Evolutionary conservation across 2,113 vertebrate genomes (phyloP).

Genomic region (Bothrops jararaca): DNA sequence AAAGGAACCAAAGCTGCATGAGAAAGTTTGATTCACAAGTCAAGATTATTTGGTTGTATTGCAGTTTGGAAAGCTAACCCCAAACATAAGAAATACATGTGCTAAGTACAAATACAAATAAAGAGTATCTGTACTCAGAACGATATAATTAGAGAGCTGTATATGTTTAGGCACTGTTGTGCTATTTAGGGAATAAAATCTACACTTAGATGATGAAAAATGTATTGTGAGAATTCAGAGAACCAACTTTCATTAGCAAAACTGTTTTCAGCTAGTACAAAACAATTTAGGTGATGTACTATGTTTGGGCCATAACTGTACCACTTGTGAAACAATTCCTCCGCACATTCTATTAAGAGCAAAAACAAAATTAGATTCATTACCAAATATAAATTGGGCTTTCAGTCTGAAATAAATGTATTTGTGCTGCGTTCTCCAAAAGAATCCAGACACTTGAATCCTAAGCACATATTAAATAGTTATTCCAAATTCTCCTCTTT

Average conservation of each 20-base stretch:
- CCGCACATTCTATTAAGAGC: background rate
- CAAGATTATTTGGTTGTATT: background rate
- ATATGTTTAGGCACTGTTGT: background rate
- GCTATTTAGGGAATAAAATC: background rate
- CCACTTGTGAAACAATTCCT: background rate
- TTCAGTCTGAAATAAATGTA: constrained; percentile 1
- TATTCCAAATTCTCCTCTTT: background rate
- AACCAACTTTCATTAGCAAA: background rate
- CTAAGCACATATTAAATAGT: background rate
- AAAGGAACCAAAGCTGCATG: background rate
- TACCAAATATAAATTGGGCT: background rate
- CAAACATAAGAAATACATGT: background rate
- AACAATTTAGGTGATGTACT: background rate
- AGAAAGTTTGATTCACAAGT: background rate
- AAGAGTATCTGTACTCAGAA: background rate
- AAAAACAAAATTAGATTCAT: background rate
- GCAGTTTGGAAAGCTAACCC: background rate
- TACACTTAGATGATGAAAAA: background rate
- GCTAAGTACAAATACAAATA: background rate
- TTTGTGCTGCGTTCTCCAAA: background rate
- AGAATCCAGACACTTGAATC: background rate
- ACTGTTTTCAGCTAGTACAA: background rate
- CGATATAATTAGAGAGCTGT: background rate
- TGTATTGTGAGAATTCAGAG: background rate
- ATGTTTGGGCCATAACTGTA: background rate